A percentile compares a stretch with the other conserved stretches of the same genome.
These are phyloP conservation scores for Reticulitermes speratus DNA, from an alignment of 1,140 invertebrate genomes.

Conservation along the genomic window DNA sequence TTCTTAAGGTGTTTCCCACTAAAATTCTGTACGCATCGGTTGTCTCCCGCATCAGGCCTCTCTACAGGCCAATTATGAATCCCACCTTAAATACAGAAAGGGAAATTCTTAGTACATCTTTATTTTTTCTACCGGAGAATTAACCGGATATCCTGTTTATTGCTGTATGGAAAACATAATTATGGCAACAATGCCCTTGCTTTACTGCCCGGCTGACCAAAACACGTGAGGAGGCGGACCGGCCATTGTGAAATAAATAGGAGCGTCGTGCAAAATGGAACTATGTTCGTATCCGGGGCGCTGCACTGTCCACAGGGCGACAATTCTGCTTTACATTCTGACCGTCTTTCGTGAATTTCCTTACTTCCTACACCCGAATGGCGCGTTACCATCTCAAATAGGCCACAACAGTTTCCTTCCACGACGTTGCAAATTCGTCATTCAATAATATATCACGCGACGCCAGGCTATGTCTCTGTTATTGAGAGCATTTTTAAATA, in stretches of 20 bases:
- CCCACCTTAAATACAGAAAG: background rate
- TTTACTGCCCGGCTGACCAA: constrained; percentile 16
- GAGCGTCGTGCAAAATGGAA: background rate
- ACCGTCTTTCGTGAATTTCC: too few species aligned
- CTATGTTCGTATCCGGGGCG: background rate
- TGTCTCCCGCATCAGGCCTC: background rate
- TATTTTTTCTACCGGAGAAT: background rate
- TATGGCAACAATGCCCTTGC: background rate
- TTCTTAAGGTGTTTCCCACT: too few species aligned
- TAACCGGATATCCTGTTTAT: background rate
- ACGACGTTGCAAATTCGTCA: too few species aligned
- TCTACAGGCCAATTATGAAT: background rate
- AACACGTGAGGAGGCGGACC: background rate
- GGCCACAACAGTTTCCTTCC: too few species aligned
- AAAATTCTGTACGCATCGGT: too few species aligned
- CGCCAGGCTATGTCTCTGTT: too few species aligned
- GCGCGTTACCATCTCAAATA: too few species aligned
- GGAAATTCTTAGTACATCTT: background rate
- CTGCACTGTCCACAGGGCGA: too few species aligned
- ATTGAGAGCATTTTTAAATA: too few species aligned
- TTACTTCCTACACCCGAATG: too few species aligned
- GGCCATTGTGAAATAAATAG: background rate
- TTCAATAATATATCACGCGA: too few species aligned
- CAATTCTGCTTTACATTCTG: too few species aligned
- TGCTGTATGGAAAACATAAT: constrained; percentile 18